A percentile compares a stretch with the other conserved stretches of the same genome.
Evolutionary conservation across 2,888 invertebrate species (phyloP).

Genomic region (Xanthorhoe designata): DNA sequence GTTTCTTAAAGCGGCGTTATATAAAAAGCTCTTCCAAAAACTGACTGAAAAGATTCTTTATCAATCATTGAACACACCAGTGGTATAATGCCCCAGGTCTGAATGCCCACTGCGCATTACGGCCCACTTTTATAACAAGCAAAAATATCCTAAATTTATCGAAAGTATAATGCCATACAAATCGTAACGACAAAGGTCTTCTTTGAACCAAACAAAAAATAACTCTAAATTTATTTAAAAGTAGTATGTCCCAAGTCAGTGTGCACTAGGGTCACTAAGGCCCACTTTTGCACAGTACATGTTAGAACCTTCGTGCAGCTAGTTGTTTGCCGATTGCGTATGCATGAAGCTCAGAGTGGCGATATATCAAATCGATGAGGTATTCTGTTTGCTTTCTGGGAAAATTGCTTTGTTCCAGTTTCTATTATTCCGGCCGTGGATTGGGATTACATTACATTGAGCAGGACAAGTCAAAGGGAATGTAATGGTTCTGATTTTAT

Average conservation of each 20-base stretch:
- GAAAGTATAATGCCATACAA: no score
- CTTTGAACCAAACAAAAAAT: no score
- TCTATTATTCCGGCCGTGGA: conserved; percentile 44
- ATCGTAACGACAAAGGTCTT: no score
- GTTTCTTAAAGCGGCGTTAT: no score
- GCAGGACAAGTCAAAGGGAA: neutral
- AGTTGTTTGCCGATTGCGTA: conserved; percentile 64
- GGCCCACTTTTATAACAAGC: no score
- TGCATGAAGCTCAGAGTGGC: conserved; percentile 60
- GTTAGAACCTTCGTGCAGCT: conserved; percentile 50
- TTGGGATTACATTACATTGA: conserved; percentile 10
- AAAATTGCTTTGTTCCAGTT: conserved; percentile 50
- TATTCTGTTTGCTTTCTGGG: conserved; percentile 49
- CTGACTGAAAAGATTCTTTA: no score
- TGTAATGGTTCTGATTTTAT: no score
- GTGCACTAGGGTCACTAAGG: conserved; percentile 46
- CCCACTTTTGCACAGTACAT: conserved; percentile 56
- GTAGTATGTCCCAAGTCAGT: conserved; percentile 8
- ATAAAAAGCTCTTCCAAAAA: no score
- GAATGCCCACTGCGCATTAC: no score
- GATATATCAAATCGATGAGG: conserved; percentile 58
- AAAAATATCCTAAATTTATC: neutral
- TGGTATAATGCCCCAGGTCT: no score
- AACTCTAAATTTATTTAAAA: no score
- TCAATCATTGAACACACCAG: no score